Evolutionary conservation across 64 coral and sea anemone species (phyloP).

Genomic region (Stichodactyla mertensii): DNA sequence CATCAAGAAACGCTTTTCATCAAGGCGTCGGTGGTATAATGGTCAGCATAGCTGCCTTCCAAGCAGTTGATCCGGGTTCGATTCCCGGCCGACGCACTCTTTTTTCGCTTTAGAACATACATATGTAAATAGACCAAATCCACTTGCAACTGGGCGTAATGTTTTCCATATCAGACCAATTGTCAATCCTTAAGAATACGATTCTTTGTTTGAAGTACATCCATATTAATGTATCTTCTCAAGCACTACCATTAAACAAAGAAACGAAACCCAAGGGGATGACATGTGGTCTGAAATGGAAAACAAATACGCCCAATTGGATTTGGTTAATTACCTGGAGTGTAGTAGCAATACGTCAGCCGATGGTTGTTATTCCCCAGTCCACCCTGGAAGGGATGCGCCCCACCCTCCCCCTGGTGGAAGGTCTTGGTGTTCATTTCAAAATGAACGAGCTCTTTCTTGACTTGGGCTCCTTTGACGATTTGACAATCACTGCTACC

Average conservation of each 20-base stretch:
- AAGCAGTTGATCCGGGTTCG: constrained; percentile 27
- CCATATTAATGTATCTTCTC: no score
- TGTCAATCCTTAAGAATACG: no score
- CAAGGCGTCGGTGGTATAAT: constrained; percentile 13
- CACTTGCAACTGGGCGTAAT: no score
- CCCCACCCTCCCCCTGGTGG: constrained; percentile 25
- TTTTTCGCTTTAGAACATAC: no score
- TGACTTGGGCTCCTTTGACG: constrained; percentile 73
- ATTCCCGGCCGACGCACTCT: constrained; percentile 2
- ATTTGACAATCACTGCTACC: constrained; percentile 52
- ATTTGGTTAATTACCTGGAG: constrained; percentile 28
- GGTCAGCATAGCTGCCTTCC: constrained; percentile 25
- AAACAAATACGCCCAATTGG: background rate
- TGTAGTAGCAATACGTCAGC: constrained; percentile 70
- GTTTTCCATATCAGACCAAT: no score
- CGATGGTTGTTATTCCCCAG: constrained; percentile 37
- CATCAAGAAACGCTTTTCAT: background rate
- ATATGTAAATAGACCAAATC: no score
- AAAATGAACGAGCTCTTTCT: constrained; percentile 52
- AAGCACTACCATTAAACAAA: no score
- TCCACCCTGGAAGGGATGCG: constrained; percentile 31
- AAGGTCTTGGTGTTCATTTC: constrained; percentile 47
- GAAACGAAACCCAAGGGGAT: no score
- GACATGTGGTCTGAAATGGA: no score
- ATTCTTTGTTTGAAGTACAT: no score